Evolutionary conservation across 2,797 vertebrate species (phyloP), one percentile per base, ranked within the genome.

Genomic region (Gephyroberyx darwinii): DNA sequence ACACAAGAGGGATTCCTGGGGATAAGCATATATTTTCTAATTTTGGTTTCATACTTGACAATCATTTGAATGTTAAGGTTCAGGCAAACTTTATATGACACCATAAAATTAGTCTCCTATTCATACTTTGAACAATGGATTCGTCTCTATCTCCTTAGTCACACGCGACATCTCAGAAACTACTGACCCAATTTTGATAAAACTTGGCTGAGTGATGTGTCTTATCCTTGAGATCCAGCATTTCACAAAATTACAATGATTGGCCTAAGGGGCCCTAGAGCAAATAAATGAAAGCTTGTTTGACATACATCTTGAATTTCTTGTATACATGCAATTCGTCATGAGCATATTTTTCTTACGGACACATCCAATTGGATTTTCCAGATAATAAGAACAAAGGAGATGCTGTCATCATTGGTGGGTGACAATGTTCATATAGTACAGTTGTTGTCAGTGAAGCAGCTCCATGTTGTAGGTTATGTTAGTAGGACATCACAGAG

Each of bases 101-200:
- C 37, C 69, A 51, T 56, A 47, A 37, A 65, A 71, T 61, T 50
- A 2, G 12, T 47, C 68, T 81, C 53, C 59, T 77, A 41, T 78
- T 80, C 60, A 65, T 78, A 74, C 69, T 77, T 47, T 68, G 52
- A 82, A 58, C 45, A 47, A 19, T 78, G 75, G 66, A 70, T 64
- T 50, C 13, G 1, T 65, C 55, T 72, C 69, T 17, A 26, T 59
- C 59, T 74, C 57, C 37, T 66, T 8, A 6, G 59, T 81, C 59
- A 69, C 59, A 56, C 57, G 65, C 31, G 16, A 72, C 65, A 65
- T 71, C 65, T 57, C 69, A 71, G 67, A 76, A 84, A 71, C 74
- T 59, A 61, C 77, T 83, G 79, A 80, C 66, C 81, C 31, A 33
- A 57, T 77, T 84, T 81, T 64, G 75, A 77, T 67, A 65, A 71